Base-by-base conservation (phyloP, 1,140 invertebrate species). In the Camponotus vicinus region DNA sequence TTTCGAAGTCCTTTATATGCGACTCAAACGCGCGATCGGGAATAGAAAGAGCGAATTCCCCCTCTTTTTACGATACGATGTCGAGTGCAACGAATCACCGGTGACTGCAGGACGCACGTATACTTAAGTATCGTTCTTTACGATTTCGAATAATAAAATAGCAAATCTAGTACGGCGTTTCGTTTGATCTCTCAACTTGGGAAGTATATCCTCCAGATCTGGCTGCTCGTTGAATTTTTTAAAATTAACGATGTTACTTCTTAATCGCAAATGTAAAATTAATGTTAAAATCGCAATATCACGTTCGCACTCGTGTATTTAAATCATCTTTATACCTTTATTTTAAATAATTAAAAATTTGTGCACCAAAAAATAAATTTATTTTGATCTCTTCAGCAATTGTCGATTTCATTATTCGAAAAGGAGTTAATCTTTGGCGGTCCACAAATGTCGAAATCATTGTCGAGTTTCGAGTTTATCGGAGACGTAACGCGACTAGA, bases 401-500 rank as follows among this genome's bases (percentile, higher is more conserved):
- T 21, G 13, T 21, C 21, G 2, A 80, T 69, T 67, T 13, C 1
- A 67, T 80, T 27, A 70, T 57, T 57, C n/a, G 34, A n/a, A 49
- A 27, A 13, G 8, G 5, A 3, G n/a, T 80, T 80, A 40, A 70
- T 21, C 13, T 67, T 18, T 15, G 21, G 40, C 9, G 8, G 37
- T 9, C 9, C 21, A 42, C n/a, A 37, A 42, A 59, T 13, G 15
- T 70, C 37, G n/a, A 86, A 88, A 88, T 85, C 52, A 76, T 64
- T 34, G 40, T 75, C 37, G 88, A 88, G 86, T 93, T 88, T 93
- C 92, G 92, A 93, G 85, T 93, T 92, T 93, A 93, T 93, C 90
- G 88, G 86, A 80, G 69, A 88, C 88, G 91, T 93, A 92, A 92
- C 91, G 90, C 86, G 49, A 27, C 13, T 32, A 13, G 49, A 89